These are phyloP conservation scores for Orussus abietinus DNA, from an alignment of 1,140 invertebrate species.

Conservation along the genomic window DNA sequence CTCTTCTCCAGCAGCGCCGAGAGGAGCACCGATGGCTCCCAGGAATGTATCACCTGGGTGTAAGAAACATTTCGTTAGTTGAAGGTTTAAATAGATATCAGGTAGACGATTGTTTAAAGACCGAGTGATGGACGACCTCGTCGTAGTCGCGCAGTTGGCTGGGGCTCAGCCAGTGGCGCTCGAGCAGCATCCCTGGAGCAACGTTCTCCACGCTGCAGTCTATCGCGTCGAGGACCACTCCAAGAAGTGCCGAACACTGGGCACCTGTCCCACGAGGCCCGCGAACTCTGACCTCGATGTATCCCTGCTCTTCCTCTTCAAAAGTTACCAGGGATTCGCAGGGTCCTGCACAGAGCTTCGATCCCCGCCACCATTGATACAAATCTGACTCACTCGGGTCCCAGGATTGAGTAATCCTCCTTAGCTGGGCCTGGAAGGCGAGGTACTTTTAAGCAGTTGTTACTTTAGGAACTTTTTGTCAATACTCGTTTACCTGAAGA, in stretches of 20 bases:
- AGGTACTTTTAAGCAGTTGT: too few species aligned
- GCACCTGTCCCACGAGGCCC: conserved; percentile 60
- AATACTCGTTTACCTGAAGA: conserved; percentile 64
- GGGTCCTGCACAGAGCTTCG: conserved; percentile 70
- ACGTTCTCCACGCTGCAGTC: conserved; percentile 64
- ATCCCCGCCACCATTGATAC: conserved; percentile 77
- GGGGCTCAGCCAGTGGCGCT: conserved; percentile 65
- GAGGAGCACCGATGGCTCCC: conserved; percentile 61
- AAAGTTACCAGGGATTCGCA: conserved; percentile 72
- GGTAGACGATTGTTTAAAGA: not conserved
- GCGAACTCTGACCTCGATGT: conserved; percentile 70
- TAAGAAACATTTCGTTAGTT: conserved; percentile 1
- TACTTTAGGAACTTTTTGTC: too few species aligned
- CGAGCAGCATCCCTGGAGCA: conserved; percentile 65
- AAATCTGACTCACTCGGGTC: conserved; percentile 66
- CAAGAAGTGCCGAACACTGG: conserved; percentile 71
- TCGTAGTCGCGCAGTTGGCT: conserved; percentile 57
- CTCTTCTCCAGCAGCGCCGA: conserved; percentile 55
- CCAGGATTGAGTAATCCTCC: conserved; percentile 57
- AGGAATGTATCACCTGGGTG: conserved; percentile 54
- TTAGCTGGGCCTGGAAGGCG: conserved; percentile 55
- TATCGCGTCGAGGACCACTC: conserved; percentile 68
- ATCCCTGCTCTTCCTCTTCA: conserved; percentile 61
- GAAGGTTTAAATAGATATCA: too few species aligned
- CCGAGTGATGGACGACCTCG: conserved; percentile 27